Conservation (phyloP, 2,888 invertebrate species). For the Lingula anatina region DNA sequence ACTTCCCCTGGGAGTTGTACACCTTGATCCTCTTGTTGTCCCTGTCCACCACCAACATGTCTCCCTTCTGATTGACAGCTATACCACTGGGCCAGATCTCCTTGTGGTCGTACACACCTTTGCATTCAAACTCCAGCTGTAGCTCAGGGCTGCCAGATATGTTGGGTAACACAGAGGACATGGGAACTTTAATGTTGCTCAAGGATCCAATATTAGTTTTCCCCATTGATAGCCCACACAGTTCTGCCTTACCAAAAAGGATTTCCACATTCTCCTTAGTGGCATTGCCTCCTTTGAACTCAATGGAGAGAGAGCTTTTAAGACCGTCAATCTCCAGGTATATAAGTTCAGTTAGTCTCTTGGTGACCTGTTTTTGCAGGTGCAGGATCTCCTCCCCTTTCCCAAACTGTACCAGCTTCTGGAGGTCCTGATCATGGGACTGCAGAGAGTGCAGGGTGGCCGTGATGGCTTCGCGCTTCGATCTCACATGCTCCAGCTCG, state of each 20-base stretch:
- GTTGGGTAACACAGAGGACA: constrained; percentile 22
- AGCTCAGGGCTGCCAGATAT: constrained; percentile 17
- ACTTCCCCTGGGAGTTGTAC: constrained; percentile 23
- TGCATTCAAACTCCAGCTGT: constrained; percentile 20
- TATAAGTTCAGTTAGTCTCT: constrained; percentile 26
- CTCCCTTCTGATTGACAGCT: constrained; percentile 20
- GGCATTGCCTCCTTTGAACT: constrained; percentile 23
- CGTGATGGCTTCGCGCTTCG: constrained; percentile 18
- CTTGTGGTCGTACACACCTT: constrained; percentile 22
- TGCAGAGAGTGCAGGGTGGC: constrained; percentile 18
- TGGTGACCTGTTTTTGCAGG: constrained; percentile 21
- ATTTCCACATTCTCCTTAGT: constrained; percentile 20
- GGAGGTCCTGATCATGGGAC: constrained; percentile 20
- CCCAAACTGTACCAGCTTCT: constrained; percentile 22
- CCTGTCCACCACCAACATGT: constrained; percentile 35
- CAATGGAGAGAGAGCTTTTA: constrained; percentile 17
- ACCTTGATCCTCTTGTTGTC: constrained; percentile 42
- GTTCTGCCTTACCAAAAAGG: constrained; percentile 27
- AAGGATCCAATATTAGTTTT: constrained; percentile 15
- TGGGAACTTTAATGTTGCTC: constrained; percentile 12
- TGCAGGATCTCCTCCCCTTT: constrained; percentile 30
- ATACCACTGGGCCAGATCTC: constrained; percentile 44
- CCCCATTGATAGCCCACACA: constrained; percentile 17
- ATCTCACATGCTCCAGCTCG: constrained; percentile 18
- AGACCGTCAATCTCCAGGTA: constrained; percentile 27